Base-by-base conservation (phyloP, 1,140 invertebrate genomes). In the Rhopalosiphum maidis region DNA sequence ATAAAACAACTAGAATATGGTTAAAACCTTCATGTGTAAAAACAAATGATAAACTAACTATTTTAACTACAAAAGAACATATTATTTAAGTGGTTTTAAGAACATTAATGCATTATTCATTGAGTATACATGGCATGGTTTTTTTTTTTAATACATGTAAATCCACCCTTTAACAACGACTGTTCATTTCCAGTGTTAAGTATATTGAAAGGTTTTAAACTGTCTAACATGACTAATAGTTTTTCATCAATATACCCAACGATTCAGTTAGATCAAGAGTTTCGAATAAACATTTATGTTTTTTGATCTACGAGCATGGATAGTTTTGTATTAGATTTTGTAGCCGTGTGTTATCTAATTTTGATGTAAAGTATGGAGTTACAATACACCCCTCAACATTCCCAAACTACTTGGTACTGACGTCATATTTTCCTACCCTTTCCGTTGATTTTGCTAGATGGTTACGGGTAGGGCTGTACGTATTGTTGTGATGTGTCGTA, bases 401-500 rank as follows among this genome's bases (percentile, higher is more conserved):
- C 8, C 41, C 87, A 35, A 51, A 55, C 48, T 35, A 68, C 25
- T 90, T 60, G 23, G 35, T 43, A 41, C 88, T 90, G 89, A 90
- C 54, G 89, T 90, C 89, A 68, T 90, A 15, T 55, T 89, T 89
- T 41, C 22, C 87, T 90, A 90, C 89, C 89, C 89, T 90, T 68
- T 60, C 15, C 18, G n/a, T 86, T 30, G n/a, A 93, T 41, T 93
- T 51, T 93, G 1, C 22, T 85, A 35, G n/a, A 41, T 68, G 46
- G 48, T 48, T 86, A 22, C 35, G 90, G 1, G n/a, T 83, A 35
- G 43, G 90, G 25, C 25, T 41, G 15, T 43, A n/a, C 21, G 55
- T 51, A 82, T 86, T 93, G 77, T 92, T 41, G 35, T 86, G 48
- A 93, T 85, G 82, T 86, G 48, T 86, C 91, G 48, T 93, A 93